Evolutionary conservation across 2,797 vertebrate species (phyloP).

Genomic region (Yasuhikotakia modesta): DNA sequence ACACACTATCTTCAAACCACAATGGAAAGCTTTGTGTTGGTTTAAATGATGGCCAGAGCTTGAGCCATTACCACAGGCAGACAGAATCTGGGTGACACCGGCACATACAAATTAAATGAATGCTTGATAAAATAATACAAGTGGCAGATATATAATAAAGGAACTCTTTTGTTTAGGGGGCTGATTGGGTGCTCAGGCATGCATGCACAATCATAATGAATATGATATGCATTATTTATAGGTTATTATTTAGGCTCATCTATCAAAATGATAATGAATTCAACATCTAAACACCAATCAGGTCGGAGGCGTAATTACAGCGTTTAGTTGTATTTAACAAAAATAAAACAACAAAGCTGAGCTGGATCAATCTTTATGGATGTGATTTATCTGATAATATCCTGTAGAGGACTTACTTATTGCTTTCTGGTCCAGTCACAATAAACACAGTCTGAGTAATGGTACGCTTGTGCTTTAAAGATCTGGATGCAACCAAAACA

Average conservation of each 20-base stretch:
- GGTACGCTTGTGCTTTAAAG: slow-evolving; percentile 44
- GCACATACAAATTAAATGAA: slow-evolving; percentile 90
- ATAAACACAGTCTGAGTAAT: slow-evolving; percentile 47
- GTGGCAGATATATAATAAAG: slow-evolving; percentile 96
- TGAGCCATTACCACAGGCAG: slow-evolving; percentile 90
- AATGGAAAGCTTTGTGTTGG: slow-evolving; percentile 89
- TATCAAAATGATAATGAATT: slow-evolving; percentile 99
- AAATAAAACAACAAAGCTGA: slow-evolving; percentile 74
- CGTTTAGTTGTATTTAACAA: slow-evolving; percentile 90
- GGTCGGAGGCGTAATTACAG: slow-evolving; percentile 97
- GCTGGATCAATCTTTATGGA: slow-evolving; percentile 73
- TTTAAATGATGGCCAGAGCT: slow-evolving; percentile 89
- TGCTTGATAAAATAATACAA: slow-evolving; percentile 99
- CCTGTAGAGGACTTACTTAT: slow-evolving; percentile 52
- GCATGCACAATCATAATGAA: slow-evolving; percentile 99
- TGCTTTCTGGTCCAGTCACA: slow-evolving; percentile 51
- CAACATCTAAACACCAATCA: slow-evolving; percentile 97
- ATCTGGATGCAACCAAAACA: slow-evolving; percentile 37
- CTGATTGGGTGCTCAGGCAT: slow-evolving; percentile 98
- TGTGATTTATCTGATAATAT: slow-evolving; percentile 64
- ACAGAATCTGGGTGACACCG: slow-evolving; percentile 82
- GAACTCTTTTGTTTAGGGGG: slow-evolving; percentile 93
- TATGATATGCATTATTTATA: slow-evolving; percentile 99
- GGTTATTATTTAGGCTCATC: slow-evolving; percentile 99
- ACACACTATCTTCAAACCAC: slow-evolving; percentile 75